Evolutionary conservation across 64 coral and sea anemone genomes (phyloP).

Genomic region (Porites lutea): DNA sequence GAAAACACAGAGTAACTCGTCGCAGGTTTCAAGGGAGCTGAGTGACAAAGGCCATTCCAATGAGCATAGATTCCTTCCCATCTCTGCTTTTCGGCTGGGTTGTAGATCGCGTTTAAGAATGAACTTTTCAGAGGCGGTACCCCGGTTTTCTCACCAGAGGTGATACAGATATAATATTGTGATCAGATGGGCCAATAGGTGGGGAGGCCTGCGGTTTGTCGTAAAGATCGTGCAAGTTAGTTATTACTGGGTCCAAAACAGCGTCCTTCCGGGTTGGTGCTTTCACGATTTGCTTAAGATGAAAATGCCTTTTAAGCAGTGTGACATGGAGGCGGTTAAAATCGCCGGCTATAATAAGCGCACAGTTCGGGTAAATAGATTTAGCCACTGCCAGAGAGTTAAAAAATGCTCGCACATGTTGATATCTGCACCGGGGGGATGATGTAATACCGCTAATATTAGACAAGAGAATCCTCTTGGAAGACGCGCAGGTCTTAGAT

Average conservation of each 20-base stretch:
- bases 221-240: slow-evolving; percentile 38
- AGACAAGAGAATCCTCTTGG: slow-evolving; percentile 21
- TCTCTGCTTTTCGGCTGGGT: slow-evolving; percentile 45
- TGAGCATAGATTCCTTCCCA: slow-evolving; percentile 47
- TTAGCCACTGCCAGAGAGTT: not conserved
- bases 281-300: slow-evolving; percentile 58
- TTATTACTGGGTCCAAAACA: slow-evolving; percentile 29
- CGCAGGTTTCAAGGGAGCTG: slow-evolving; percentile 16
- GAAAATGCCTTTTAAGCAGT: slow-evolving; percentile 15
- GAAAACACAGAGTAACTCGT: slow-evolving; percentile 26
- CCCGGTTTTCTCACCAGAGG: not conserved
- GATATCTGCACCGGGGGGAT: slow-evolving; percentile 2
- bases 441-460: not conserved
- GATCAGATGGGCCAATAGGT: slow-evolving; percentile 65
- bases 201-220: slow-evolving; percentile 9
- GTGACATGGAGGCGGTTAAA: slow-evolving; percentile 35
- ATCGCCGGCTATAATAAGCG: slow-evolving; percentile 25
- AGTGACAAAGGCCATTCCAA: slow-evolving; percentile 45
- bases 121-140: not conserved
- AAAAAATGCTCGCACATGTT: slow-evolving; percentile 35
- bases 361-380: slow-evolving; percentile 42
- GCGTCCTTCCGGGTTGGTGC: slow-evolving; percentile 33
- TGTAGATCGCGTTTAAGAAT: slow-evolving; percentile 15
- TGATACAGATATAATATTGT: not conserved
- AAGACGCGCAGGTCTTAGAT: slow-evolving; percentile 4